Evolutionary conservation across 2,888 invertebrate genomes (phyloP).

Genomic region (Euclidia mi): DNA sequence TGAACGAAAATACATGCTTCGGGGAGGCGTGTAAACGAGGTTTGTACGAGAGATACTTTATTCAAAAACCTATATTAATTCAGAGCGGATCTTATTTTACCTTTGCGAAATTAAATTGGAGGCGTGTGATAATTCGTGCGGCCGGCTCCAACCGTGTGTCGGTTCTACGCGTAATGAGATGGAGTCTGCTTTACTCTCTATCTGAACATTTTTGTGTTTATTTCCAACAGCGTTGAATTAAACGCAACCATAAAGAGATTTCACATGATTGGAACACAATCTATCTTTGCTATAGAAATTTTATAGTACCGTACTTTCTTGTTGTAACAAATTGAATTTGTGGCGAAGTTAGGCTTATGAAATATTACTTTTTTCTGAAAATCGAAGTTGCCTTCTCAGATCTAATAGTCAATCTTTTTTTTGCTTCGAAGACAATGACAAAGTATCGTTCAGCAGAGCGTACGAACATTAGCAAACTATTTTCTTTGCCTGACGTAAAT

Average conservation of each 20-base stretch:
- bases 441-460: too few relatives aligned
- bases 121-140: constrained; percentile 66
- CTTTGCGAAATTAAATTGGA: constrained; percentile 65
- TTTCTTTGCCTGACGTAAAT: too few relatives aligned
- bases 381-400: too few relatives aligned
- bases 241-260: constrained; percentile 18
- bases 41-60: constrained; percentile 50
- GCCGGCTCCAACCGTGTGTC: constrained; percentile 36
- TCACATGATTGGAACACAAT: constrained; percentile 7
- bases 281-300: too few relatives aligned
- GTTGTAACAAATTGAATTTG: too few relatives aligned
- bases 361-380: too few relatives aligned
- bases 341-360: too few relatives aligned
- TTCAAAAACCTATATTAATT: constrained; percentile 69
- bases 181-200: constrained; percentile 39
- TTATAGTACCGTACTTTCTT: too few relatives aligned
- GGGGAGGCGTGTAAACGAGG: constrained; percentile 42
- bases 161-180: constrained; percentile 46
- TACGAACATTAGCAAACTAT: too few relatives aligned
- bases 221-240: constrained; percentile 19
- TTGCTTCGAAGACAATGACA: too few relatives aligned
- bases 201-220: constrained; percentile 36
- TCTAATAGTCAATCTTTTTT: too few relatives aligned
- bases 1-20: constrained; percentile 40
- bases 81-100: constrained; percentile 65